Evolutionary conservation across 2,113 vertebrate species (phyloP), one percentile per base, ranked within the genome.

Genomic region (Megaptera novaeangliae): DNA sequence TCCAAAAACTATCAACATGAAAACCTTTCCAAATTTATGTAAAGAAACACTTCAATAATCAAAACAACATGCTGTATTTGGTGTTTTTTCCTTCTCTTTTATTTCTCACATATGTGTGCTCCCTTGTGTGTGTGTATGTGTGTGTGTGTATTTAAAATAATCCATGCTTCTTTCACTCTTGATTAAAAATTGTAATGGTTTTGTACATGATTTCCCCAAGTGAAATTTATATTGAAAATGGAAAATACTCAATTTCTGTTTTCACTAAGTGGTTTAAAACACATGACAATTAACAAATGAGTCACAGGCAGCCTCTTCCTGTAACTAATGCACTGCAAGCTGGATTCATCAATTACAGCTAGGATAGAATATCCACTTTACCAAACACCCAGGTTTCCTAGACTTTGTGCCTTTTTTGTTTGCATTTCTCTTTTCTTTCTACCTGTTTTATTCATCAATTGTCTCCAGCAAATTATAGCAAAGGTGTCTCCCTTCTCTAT

Each of bases 161-260:
- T 88, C 31, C 27, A 29, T 61, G 61, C 36, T 83, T 86, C 59
- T 89, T 90, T 92, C 29, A 41, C 93, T 89, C 80, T 81, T 69
- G 23, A 21, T 90, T 95, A 97, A 94, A 95, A 91, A 63, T 69
- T 74, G 59, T 91, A 64, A 80, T 64, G 81, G 66, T 74, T 81
- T 96, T 61, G 6, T 41, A 89, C 39, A 68, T 95, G 74, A 90
- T 83, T 94, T 89, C 25, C 13, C 12, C 41, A 91, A 80, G 93
- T 91, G 81, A 97, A 95, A 92, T 97, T 95, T 95, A 80, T 95
- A 97, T 10, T 80, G 84, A 91, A 86, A 91, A 91, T 94, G 41
- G 71, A 92, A 97, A 97, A 72, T 63, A 66, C 31, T 68, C 49
- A 5, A 93, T 94, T 98, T 96, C 95, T 96, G 77, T 83, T 97